phyloP scores from a whole-genome alignment of 2,113 vertebrate genomes.

The Albula glossodonta region DNA sequence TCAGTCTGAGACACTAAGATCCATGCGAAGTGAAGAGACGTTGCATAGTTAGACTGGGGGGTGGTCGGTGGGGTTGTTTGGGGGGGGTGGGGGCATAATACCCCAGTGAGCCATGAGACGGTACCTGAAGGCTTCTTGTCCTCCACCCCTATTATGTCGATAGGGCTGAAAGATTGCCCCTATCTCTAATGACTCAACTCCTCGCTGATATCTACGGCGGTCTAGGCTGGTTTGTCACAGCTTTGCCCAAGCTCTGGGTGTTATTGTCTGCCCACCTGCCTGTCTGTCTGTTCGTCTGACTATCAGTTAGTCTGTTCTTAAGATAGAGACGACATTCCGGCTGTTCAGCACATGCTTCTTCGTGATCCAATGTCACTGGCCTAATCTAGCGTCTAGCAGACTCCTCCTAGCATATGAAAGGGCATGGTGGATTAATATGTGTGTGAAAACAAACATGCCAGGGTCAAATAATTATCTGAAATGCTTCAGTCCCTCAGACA shows the following conservation, averaged over 20 bases:
- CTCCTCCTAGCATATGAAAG: too few species aligned
- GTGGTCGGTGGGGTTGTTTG: background rate
- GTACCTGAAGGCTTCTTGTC: constrained; percentile 12
- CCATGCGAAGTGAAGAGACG: background rate
- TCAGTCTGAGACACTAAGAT: background rate
- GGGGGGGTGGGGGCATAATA: constrained; percentile 24
- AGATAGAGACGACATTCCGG: background rate
- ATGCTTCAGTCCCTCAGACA: too few species aligned
- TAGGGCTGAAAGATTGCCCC: constrained; percentile 32
- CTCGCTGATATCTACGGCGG: background rate
- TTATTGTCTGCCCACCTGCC: background rate
- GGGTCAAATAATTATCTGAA: too few species aligned
- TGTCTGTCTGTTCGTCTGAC: background rate
- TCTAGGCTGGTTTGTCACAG: background rate
- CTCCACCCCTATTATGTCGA: constrained; percentile 15
- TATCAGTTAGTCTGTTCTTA: background rate
- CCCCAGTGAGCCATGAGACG: constrained; percentile 18
- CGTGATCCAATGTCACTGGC: too few species aligned
- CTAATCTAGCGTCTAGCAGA: too few species aligned
- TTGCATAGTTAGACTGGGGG: background rate
- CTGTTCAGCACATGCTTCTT: background rate
- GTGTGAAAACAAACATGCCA: too few species aligned
- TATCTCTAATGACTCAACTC: constrained; percentile 35
- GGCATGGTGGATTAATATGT: too few species aligned
- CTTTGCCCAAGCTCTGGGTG: background rate